Conservation (phyloP, 1,140 invertebrate genomes). For the Drosophila obscura region DNA sequence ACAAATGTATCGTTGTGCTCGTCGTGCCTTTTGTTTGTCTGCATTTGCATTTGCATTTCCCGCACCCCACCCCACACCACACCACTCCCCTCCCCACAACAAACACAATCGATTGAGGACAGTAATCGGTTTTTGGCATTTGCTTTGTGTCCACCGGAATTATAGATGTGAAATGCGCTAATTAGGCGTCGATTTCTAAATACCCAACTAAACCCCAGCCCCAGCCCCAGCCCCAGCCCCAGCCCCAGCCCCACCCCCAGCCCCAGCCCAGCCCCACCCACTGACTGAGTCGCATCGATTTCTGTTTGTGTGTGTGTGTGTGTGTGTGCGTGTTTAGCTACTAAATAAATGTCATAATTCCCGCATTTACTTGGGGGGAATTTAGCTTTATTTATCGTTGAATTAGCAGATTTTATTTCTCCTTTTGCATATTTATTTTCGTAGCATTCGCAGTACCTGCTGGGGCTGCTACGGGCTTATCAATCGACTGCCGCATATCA, state of each 20-base stretch:
- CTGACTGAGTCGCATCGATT: background rate
- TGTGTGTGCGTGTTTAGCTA: no score
- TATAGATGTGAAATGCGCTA: slow-evolving; percentile 49
- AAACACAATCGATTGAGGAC: slow-evolving; percentile 21
- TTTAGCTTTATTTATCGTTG: slow-evolving; percentile 10
- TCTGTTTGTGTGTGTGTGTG: background rate
- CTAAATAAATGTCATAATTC: slow-evolving; percentile 52
- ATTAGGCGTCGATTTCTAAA: slow-evolving; percentile 47
- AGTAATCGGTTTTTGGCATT: slow-evolving; percentile 47
- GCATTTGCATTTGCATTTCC: slow-evolving; percentile 20
- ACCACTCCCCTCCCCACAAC: no score
- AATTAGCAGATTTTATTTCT: background rate
- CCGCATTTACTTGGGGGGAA: slow-evolving; percentile 7
- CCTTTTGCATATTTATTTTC: background rate
- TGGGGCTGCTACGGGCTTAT: background rate
- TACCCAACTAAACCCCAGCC: slow-evolving; percentile 1
- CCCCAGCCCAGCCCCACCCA: no score
- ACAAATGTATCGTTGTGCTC: background rate
- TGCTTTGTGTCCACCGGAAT: slow-evolving; percentile 20
- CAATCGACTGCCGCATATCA: background rate
- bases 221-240: no score
- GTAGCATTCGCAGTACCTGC: no score
- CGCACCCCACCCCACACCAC: background rate
- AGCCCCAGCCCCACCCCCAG: no score
- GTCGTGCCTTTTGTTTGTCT: slow-evolving; percentile 3